These are phyloP conservation scores for Zaprionus nigranus DNA, from an alignment of 1,140 invertebrate genomes.

Conservation along the genomic window DNA sequence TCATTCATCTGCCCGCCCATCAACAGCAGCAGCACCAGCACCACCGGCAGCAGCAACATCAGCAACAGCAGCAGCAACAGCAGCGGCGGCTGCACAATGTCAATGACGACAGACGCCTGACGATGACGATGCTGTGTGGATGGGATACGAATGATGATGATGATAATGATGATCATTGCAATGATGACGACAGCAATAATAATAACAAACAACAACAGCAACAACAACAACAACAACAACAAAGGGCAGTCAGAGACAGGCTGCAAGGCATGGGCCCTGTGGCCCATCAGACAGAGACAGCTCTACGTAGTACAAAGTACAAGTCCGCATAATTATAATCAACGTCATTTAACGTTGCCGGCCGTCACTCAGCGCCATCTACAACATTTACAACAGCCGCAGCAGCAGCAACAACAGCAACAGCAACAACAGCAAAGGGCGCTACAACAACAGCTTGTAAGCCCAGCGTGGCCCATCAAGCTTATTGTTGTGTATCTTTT, in stretches of 20 bases:
- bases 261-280: conserved; percentile 52
- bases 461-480: conserved; percentile 62
- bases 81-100: conserved; percentile 51
- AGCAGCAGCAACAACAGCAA: conserved; percentile 35
- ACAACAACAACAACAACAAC: conserved; percentile 38
- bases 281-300: conserved; percentile 51
- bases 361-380: conserved; percentile 78
- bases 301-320: conserved; percentile 71
- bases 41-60: conserved; percentile 51
- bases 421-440: conserved; percentile 20
- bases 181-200: conserved; percentile 70
- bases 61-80: conserved; percentile 42
- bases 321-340: conserved; percentile 83
- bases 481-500: conserved; percentile 77
- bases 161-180: conserved; percentile 45
- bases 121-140: conserved; percentile 50
- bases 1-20: conserved; percentile 80
- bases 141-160: conserved; percentile 44
- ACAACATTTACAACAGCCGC: conserved; percentile 56
- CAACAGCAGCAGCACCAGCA: conserved; percentile 64
- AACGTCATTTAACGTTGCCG: conserved; percentile 82
- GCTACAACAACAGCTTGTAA: conserved; percentile 57
- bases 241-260: conserved; percentile 37
- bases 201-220: conserved; percentile 72
- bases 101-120: conserved; percentile 52